Conservation (phyloP, 2,797 vertebrate species). For the Pangasius larnaudii region DNA sequence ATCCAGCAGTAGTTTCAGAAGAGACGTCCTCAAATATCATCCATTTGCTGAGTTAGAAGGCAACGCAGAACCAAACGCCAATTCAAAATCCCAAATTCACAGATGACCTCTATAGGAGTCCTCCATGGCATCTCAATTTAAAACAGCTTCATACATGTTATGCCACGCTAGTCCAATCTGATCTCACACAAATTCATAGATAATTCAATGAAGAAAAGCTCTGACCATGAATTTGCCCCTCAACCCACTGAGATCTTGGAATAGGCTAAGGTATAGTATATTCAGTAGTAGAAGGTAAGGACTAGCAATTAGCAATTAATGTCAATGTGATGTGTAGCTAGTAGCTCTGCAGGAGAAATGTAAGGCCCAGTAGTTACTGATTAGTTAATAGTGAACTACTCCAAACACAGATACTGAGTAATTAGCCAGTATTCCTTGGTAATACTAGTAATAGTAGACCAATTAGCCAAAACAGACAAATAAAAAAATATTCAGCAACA, state of each 20-base stretch:
- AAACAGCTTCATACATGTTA: neutral
- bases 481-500: neutral
- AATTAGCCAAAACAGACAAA: neutral
- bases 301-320: neutral
- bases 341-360: neutral
- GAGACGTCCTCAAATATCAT: slow-evolving; percentile 38
- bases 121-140: neutral
- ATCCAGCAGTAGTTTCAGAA: slow-evolving; percentile 41
- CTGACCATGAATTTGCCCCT: neutral
- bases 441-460: neutral
- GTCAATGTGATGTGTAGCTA: neutral
- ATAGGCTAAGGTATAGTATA: neutral
- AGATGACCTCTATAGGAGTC: neutral
- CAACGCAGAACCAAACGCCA: slow-evolving; percentile 22
- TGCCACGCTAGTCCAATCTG: neutral
- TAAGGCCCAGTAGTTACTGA: neutral
- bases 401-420: neutral
- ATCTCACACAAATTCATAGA: neutral
- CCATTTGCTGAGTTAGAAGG: slow-evolving; percentile 24
- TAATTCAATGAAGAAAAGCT: neutral
- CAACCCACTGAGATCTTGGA: neutral
- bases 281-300: neutral
- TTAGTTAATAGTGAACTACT: neutral
- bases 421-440: neutral
- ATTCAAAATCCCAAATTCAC: slow-evolving; percentile 2